Evolutionary conservation across 1,140 invertebrate genomes (phyloP).

Genomic region (Orius laevigatus): DNA sequence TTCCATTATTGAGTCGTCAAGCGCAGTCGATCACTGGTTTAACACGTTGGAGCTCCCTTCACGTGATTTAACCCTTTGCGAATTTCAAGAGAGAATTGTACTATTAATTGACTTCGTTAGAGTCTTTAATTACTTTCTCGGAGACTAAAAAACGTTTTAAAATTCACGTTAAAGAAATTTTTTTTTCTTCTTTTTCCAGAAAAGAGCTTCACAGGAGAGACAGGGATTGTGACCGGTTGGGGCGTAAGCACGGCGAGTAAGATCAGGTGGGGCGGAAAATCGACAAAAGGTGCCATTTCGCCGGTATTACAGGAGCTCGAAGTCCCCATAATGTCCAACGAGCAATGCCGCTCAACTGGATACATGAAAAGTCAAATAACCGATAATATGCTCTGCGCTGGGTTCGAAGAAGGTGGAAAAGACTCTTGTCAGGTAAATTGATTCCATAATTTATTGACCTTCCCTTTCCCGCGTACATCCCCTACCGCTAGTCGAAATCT

Average conservation of each 20-base stretch:
- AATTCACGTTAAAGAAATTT: no score
- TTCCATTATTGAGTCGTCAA: no score
- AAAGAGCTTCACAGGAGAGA: slow-evolving; percentile 21
- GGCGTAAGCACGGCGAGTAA: slow-evolving; percentile 29
- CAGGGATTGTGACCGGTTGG: slow-evolving; percentile 23
- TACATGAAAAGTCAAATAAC: slow-evolving; percentile 54
- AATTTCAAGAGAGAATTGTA: no score
- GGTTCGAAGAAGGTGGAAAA: slow-evolving; percentile 51
- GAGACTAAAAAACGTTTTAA: neutral
- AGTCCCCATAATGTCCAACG: slow-evolving; percentile 56
- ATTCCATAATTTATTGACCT: no score
- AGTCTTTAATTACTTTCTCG: no score
- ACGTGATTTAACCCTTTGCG: no score
- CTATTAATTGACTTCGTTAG: no score
- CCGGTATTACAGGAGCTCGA: slow-evolving; percentile 31
- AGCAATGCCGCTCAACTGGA: slow-evolving; percentile 44
- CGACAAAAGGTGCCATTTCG: slow-evolving; percentile 26
- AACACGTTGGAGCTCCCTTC: no score
- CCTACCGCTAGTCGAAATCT: no score
- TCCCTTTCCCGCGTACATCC: no score
- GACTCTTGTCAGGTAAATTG: slow-evolving; percentile 41
- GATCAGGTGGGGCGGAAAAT: slow-evolving; percentile 50
- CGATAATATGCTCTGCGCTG: slow-evolving; percentile 76
- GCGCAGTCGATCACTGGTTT: no score
- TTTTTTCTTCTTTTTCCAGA: slow-evolving; percentile 14